Evolutionary conservation across 2,797 vertebrate species (phyloP), one percentile per base, ranked within the genome.

Genomic region (Clarias laeviceps): DNA sequence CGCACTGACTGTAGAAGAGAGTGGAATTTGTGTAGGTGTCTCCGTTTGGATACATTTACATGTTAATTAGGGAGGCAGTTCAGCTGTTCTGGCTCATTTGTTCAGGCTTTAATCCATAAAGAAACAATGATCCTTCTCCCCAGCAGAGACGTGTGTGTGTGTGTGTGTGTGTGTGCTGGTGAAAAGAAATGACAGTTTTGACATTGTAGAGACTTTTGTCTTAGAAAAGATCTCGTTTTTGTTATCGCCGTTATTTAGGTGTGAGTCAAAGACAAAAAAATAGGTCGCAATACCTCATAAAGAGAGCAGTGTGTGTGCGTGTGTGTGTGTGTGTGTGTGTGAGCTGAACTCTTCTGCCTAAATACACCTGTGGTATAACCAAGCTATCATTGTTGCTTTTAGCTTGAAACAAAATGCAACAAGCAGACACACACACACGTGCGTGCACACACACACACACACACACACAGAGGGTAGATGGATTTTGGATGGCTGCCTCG

Each of bases 61-160:
- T 90, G 83, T 90, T 89, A 90, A 88, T 90, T 87, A 90, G 82
- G 73, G 12, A 68, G 84, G 88, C 62, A 69, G 83, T 86, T 91
- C 91, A 90, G 92, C 90, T 89, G 92, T 92, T 91, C 90, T 90
- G 89, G 90, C 93, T 92, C 89, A 93, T 94, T 94, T 93, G 62
- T 89, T 91, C 90, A 91, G 92, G 88, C 90, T 91, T 92, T 92
- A 91, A 85, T 93, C 82, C 83, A 91, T 91, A 93, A 92, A 93
- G 91, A 91, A 93, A 91, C 91, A 93, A 92, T 92, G 91, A 89
- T 92, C 83, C 88, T 91, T 92, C 87, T 89, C 70, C 89, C 90
- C 88, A 85, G 90, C 84, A 76, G 90, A 80, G 82, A n/a, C 12
- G 29, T 62, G 40, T 62, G 54, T 61, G 27, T 54, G 73, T 77